phyloP scores from a whole-genome alignment of 2,113 vertebrate genomes.

The Semnopithecus entellus region DNA sequence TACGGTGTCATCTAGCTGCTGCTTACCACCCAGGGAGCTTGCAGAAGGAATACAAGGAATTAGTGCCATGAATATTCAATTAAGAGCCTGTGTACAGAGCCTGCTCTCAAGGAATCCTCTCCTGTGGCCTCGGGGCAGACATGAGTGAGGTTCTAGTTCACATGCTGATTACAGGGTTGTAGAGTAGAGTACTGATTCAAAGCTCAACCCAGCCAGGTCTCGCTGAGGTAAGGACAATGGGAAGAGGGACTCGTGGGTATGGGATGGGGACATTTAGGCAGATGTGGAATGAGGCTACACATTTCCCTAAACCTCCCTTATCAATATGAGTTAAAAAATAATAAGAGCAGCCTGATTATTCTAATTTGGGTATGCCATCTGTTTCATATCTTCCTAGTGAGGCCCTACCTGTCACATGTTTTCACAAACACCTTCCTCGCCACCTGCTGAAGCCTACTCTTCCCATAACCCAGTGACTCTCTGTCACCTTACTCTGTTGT shows the following conservation, averaged over 20 bases:
- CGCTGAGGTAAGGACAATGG: fast-evolving
- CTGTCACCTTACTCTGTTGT: neutral
- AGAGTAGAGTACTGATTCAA: fast-evolving
- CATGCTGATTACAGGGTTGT: fast-evolving
- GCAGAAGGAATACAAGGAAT: neutral
- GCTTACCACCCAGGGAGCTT: neutral
- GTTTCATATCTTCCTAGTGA: neutral
- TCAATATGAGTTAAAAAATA: neutral
- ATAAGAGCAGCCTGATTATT: fast-evolving
- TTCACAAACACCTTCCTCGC: fast-evolving
- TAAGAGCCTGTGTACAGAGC: neutral
- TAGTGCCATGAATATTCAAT: neutral
- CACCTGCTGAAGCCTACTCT: neutral
- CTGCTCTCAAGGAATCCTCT: neutral
- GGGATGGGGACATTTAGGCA: fast-evolving
- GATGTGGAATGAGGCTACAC: neutral
- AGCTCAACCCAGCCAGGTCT: neutral
- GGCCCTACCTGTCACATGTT: too few species aligned
- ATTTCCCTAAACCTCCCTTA: neutral
- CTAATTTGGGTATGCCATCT: neutral
- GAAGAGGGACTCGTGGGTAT: fast-evolving
- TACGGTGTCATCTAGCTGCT: neutral
- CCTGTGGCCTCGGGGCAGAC: fast-evolving
- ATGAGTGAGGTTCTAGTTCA: fast-evolving
- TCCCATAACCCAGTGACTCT: fast-evolving